phyloP scores from a whole-genome alignment of 2,113 vertebrate species.

The Clupea harengus region DNA sequence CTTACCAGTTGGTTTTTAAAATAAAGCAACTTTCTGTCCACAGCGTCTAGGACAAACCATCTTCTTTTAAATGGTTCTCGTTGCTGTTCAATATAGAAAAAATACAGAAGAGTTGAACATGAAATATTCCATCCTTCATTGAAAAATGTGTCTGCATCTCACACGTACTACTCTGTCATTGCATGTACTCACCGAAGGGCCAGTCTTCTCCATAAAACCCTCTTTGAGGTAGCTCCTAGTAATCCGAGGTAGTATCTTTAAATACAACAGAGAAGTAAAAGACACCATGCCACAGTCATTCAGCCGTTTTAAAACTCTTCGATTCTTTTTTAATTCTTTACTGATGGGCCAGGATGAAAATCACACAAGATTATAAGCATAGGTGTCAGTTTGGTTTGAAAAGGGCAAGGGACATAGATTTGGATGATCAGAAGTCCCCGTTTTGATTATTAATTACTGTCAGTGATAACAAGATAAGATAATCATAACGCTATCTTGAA shows the following conservation, averaged over 20 bases:
- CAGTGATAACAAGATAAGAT: no score
- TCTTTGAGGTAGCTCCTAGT: conserved; percentile 82
- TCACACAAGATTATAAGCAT: no score
- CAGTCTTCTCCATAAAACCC: conserved; percentile 96
- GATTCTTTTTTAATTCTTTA: no score
- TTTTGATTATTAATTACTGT: no score
- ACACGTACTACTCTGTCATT: background rate
- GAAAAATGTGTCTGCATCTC: background rate
- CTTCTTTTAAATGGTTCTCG: conserved; percentile 85
- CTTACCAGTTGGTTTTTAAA: conserved; percentile 88
- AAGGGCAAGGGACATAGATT: no score
- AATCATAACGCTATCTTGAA: no score
- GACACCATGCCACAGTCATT: background rate
- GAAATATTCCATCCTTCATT: background rate
- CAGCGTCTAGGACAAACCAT: conserved; percentile 88
- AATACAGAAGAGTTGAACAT: background rate
- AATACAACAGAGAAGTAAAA: conserved; percentile 33
- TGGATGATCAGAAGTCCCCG: no score
- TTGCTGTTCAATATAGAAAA: conserved; percentile 68
- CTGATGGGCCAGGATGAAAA: no score
- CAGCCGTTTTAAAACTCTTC: background rate
- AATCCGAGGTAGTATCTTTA: conserved; percentile 81
- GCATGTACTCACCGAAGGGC: conserved; percentile 80
- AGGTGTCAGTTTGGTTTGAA: no score
- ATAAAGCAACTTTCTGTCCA: conserved; percentile 85